phyloP scores from a whole-genome alignment of 2,888 invertebrate genomes.

The Perizoma affinitatum region DNA sequence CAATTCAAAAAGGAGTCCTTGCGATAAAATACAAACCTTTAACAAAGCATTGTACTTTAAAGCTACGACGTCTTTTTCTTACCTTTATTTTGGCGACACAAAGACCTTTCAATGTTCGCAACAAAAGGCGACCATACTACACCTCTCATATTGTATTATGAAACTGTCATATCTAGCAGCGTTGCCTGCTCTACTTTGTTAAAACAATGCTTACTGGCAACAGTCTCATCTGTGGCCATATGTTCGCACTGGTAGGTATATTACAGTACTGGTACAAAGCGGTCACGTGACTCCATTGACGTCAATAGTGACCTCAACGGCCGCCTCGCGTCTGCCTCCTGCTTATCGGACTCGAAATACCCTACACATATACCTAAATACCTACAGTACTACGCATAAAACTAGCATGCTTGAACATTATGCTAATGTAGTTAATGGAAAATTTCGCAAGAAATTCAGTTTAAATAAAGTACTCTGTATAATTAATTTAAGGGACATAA shows the following conservation, averaged over 20 bases:
- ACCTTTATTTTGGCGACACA: too few species aligned
- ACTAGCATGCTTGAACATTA: constrained; percentile 24
- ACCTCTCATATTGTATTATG: neutral
- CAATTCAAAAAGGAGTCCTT: too few species aligned
- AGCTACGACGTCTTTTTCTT: too few species aligned
- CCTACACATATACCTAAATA: constrained; percentile 55
- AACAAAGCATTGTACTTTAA: too few species aligned
- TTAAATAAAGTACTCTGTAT: neutral
- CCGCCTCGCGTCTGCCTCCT: constrained; percentile 73
- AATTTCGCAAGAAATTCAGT: constrained; percentile 14
- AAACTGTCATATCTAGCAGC: constrained; percentile 9
- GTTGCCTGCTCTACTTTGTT: constrained; percentile 8
- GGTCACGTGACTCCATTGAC: constrained; percentile 88
- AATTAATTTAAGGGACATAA: too few species aligned
- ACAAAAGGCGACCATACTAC: neutral
- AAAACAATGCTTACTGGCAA: constrained; percentile 27
- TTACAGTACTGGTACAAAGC: constrained; percentile 50
- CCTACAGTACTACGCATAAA: constrained; percentile 28
- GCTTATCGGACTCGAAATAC: constrained; percentile 77
- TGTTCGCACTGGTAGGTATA: constrained; percentile 48
- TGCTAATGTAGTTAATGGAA: constrained; percentile 15
- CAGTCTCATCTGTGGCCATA: constrained; percentile 40
- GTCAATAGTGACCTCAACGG: constrained; percentile 88
- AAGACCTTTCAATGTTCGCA: neutral
- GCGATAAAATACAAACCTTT: too few species aligned